These are phyloP conservation scores for Cydia splendana DNA, from an alignment of 1,140 invertebrate genomes.

Conservation along the genomic window DNA sequence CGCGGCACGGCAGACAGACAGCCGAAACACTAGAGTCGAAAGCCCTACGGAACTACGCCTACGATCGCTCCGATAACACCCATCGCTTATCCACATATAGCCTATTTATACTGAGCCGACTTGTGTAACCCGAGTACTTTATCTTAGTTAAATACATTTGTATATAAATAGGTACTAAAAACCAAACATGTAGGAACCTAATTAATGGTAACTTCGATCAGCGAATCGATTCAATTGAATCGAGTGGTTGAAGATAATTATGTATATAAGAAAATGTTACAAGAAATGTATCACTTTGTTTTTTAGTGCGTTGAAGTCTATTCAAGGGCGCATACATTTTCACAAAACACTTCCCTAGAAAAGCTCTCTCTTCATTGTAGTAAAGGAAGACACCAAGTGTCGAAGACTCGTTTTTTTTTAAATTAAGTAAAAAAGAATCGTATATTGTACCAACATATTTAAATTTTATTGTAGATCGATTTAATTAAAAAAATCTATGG, in stretches of 20 bases:
- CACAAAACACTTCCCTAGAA: background rate
- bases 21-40: slow-evolving; percentile 20
- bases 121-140: background rate
- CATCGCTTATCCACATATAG: background rate
- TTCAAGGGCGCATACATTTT: slow-evolving; percentile 62
- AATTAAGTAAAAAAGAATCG: too few relatives aligned
- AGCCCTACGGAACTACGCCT: slow-evolving; percentile 25
- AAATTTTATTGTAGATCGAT: too few relatives aligned
- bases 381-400: too few relatives aligned
- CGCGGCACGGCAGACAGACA: slow-evolving; percentile 43
- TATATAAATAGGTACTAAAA: background rate
- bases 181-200: background rate
- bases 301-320: slow-evolving; percentile 75
- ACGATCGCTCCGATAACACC: background rate
- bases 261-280: slow-evolving; percentile 28
- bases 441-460: too few relatives aligned
- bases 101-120: background rate
- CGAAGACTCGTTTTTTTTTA: too few relatives aligned
- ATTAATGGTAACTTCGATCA: background rate
- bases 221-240: background rate
- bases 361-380: background rate
- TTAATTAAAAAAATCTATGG: too few relatives aligned
- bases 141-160: background rate
- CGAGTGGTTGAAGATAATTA: background rate
- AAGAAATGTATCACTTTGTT: slow-evolving; percentile 59